Evolutionary conservation across 2,888 invertebrate species (phyloP).

Genomic region (Lamproptera curius): DNA sequence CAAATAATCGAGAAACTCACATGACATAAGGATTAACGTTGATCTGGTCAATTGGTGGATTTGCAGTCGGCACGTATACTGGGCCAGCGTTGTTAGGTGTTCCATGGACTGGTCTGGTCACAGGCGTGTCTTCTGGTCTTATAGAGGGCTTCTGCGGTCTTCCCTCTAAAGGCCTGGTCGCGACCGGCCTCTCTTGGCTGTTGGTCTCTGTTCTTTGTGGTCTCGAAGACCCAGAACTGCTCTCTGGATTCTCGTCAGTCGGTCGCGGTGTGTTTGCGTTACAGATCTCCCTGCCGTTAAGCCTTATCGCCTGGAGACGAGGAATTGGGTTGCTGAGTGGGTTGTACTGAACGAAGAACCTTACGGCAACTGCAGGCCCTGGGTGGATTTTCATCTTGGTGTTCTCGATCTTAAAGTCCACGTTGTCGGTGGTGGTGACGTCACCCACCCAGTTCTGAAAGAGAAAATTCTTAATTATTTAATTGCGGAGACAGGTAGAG

Average conservation of each 20-base stretch:
- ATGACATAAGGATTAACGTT: slow-evolving; percentile 50
- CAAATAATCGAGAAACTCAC: too few relatives aligned
- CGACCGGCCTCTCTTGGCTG: slow-evolving; percentile 10
- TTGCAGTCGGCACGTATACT: slow-evolving; percentile 49
- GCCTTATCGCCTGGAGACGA: slow-evolving; percentile 61
- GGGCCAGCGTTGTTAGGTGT: slow-evolving; percentile 46
- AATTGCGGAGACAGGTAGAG: too few relatives aligned
- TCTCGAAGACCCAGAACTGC: slow-evolving; percentile 10
- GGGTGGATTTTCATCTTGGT: slow-evolving; percentile 76
- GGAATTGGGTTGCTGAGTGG: slow-evolving; percentile 62
- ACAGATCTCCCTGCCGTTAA: slow-evolving; percentile 80
- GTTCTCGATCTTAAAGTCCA: slow-evolving; percentile 78
- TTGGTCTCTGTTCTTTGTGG: slow-evolving; percentile 8
- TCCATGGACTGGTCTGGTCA: slow-evolving; percentile 46
- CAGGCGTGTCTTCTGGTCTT: slow-evolving; percentile 42
- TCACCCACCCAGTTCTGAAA: slow-evolving; percentile 79
- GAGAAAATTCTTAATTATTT: too few relatives aligned
- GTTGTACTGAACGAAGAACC: slow-evolving; percentile 80
- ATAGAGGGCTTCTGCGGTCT: slow-evolving; percentile 27
- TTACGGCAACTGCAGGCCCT: slow-evolving; percentile 72
- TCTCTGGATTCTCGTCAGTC: slow-evolving; percentile 35
- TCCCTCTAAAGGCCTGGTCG: slow-evolving; percentile 14
- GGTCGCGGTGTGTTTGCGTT: slow-evolving; percentile 58
- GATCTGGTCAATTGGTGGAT: slow-evolving; percentile 35
- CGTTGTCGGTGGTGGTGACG: slow-evolving; percentile 76